Base-by-base conservation (phyloP, 2,888 invertebrate genomes). In the Pseudeuparius sepicola region DNA sequence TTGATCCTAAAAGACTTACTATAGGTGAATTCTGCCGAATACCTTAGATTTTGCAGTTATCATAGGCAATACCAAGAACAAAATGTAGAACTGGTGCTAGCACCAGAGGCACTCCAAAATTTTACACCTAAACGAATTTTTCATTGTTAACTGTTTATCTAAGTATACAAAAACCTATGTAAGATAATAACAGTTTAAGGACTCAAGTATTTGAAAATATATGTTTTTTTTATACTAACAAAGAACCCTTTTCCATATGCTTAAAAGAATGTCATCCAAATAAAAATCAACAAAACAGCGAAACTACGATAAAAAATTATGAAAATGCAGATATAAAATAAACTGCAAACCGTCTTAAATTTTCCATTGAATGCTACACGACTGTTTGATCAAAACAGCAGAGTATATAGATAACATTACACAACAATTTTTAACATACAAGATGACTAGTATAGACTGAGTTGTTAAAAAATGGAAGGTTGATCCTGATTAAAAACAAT, bases 381-480 rank as follows among this genome's bases (percentile, higher is more conserved):
- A n/a, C n/a, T n/a, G n/a, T 36, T 37, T 36, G 26, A 40, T 39
- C 39, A 42, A 34, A 46, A 45, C 46, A 51, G 48, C 42, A 50
- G 44, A 51, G 43, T 43, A 49, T 38, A 48, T 48, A 50, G 43
- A 45, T 48, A 53, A 55, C 50, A 57, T 55, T 54, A 56, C 50
- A 57, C 56, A 59, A 59, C 54, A 57, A 57, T n/a, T n/a, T 53
- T 56, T 56, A 57, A 59, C 55, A 56, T 59, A 58, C 52, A 59
- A 59, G 57, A 59, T 61, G 61, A 61, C 61, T 61, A 61, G 61
- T 58, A 59, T 50, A 54, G 57, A 56, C 57, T 53, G 58, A 57
- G 57, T 55, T 50, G 43, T 48, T 40, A 42, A 44, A 43, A 46
- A 48, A 46, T n/a, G n/a, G n/a, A n/a, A n/a, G n/a, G n/a, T n/a